phyloP scores from a whole-genome alignment of 2,888 invertebrate species.

The Lasioglossum morio region DNA sequence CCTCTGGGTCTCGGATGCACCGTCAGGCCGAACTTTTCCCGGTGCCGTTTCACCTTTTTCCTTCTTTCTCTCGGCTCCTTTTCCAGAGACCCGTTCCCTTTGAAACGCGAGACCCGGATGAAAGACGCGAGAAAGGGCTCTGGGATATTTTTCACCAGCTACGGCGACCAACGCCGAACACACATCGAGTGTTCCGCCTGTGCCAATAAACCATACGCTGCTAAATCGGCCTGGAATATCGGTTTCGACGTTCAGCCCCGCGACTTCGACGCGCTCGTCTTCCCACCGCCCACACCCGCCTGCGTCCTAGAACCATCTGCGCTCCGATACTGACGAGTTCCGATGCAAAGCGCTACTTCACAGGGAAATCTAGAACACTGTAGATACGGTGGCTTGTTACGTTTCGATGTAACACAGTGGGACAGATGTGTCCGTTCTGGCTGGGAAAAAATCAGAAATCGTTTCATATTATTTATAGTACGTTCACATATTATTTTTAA shows the following conservation, averaged over 20 bases:
- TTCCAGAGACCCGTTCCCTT: slow-evolving; percentile 17
- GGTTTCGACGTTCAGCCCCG: slow-evolving; percentile 47
- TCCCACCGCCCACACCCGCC: not conserved
- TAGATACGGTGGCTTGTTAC: not conserved
- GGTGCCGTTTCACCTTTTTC: slow-evolving; percentile 31
- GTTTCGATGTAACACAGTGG: not conserved
- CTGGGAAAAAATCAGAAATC: not conserved
- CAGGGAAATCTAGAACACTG: not conserved
- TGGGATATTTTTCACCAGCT: slow-evolving; percentile 44
- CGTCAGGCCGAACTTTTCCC: slow-evolving; percentile 62
- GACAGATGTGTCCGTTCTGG: not conserved
- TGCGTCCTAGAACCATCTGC: not conserved
- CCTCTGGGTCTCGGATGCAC: slow-evolving; percentile 56
- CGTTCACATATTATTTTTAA: not conserved
- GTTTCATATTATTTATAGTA: no score
- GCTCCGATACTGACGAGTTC: slow-evolving; percentile 7
- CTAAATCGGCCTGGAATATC: slow-evolving; percentile 53
- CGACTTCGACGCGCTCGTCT: slow-evolving; percentile 15
- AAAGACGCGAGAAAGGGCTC: slow-evolving; percentile 46
- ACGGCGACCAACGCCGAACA: slow-evolving; percentile 12
- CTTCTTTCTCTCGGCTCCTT: not conserved
- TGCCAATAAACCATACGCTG: slow-evolving; percentile 41
- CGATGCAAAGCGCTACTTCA: not conserved
- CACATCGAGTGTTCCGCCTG: slow-evolving; percentile 23
- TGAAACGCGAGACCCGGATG: slow-evolving; percentile 54